A percentile compares a stretch with the other conserved stretches of the same genome.
These are phyloP conservation scores for Podabrus alpinus DNA, from an alignment of 2,888 invertebrate species.

Conservation along the genomic window DNA sequence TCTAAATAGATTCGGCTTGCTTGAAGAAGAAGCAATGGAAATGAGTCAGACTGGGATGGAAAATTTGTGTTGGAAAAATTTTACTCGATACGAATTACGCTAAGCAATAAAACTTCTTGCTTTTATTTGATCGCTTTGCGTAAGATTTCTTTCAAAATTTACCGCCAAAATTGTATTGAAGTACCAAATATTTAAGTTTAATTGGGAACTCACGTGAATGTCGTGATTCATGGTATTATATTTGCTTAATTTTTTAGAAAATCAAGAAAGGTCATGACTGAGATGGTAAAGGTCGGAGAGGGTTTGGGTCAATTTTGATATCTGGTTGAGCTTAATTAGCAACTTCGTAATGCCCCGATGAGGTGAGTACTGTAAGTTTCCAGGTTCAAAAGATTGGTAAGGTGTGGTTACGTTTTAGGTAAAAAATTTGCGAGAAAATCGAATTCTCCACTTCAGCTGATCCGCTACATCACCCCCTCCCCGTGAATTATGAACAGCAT, in stretches of 20 bases:
- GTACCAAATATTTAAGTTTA: neutral
- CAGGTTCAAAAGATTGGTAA: too few species aligned
- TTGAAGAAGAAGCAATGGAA: neutral
- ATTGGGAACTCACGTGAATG: neutral
- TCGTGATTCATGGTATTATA: neutral
- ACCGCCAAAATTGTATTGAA: neutral
- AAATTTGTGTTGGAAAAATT: neutral
- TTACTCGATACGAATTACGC: neutral
- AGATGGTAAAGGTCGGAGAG: too few species aligned
- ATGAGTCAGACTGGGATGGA: neutral
- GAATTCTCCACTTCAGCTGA: too few species aligned
- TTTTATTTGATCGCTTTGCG: neutral
- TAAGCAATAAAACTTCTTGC: neutral
- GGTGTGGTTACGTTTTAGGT: too few species aligned
- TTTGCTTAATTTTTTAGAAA: neutral
- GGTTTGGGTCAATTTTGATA: too few species aligned
- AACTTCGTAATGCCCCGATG: too few species aligned
- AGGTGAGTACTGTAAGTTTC: too few species aligned
- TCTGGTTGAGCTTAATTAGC: too few species aligned
- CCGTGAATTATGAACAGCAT: too few species aligned
- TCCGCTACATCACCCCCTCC: too few species aligned
- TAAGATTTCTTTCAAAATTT: neutral
- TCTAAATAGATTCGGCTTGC: neutral
- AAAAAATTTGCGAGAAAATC: too few species aligned
- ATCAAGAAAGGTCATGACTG: neutral